Conservation (phyloP, 1,140 invertebrate genomes). For the Hydropsyche tenuis region DNA sequence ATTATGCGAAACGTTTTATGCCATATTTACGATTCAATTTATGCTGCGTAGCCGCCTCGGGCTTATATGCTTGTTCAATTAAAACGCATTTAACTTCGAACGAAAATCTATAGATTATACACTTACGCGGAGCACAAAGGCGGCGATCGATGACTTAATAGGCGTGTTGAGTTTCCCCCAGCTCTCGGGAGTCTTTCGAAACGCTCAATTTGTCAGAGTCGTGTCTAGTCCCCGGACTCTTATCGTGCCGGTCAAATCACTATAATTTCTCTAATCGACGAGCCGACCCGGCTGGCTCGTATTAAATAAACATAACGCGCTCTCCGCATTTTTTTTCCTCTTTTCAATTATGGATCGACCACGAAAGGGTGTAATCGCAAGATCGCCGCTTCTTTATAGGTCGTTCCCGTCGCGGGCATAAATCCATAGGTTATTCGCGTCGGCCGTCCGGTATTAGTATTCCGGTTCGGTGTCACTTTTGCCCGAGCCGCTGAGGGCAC, state of each 20-base stretch:
- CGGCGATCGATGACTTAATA: slow-evolving; percentile 19
- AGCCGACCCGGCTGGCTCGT: background rate
- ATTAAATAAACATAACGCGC: slow-evolving; percentile 1
- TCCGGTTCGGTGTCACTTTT: slow-evolving; percentile 26
- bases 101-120: background rate
- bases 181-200: slow-evolving; percentile 27
- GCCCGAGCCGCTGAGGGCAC: slow-evolving; percentile 10
- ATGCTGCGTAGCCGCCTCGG: background rate
- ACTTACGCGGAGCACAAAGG: slow-evolving; percentile 9
- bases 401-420: background rate
- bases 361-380: no score
- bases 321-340: background rate
- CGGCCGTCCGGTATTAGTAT: slow-evolving; percentile 30
- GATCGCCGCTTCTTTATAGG: background rate
- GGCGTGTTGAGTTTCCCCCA: slow-evolving; percentile 27
- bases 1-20: background rate
- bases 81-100: background rate
- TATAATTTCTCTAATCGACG: slow-evolving; percentile 21
- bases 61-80: background rate
- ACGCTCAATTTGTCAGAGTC: slow-evolving; percentile 26
- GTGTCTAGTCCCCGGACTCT: slow-evolving; percentile 2
- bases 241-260: slow-evolving; percentile 23
- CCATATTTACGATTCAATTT: background rate
- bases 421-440: slow-evolving; percentile 2
- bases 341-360: background rate